phyloP scores from a whole-genome alignment of 2,888 invertebrate genomes.

The Tiphia femorata region DNA sequence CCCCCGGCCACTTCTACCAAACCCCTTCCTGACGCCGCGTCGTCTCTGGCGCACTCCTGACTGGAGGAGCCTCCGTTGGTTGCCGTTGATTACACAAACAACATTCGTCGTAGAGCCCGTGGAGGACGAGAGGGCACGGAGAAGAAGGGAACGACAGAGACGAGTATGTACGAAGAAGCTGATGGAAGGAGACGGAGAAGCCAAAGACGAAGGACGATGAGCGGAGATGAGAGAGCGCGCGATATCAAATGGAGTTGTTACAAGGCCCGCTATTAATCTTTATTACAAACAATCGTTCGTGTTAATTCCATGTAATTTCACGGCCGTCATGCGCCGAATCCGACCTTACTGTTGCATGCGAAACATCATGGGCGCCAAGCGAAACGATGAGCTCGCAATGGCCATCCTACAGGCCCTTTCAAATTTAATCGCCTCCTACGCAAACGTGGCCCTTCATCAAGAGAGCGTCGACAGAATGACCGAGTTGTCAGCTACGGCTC shows the following conservation, averaged over 20 bases:
- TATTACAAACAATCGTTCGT: constrained; percentile 55
- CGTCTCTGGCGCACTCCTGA: no score
- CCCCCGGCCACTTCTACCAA: no score
- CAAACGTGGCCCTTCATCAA: constrained; percentile 8
- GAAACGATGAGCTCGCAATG: background rate
- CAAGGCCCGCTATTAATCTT: constrained; percentile 57
- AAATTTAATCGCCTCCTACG: constrained; percentile 7
- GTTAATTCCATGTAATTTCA: constrained; percentile 55
- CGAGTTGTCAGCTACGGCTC: no score
- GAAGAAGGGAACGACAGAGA: background rate
- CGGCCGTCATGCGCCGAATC: constrained; percentile 37
- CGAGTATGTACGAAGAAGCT: background rate
- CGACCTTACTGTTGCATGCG: no score
- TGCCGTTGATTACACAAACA: constrained; percentile 62
- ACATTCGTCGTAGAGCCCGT: constrained; percentile 36
- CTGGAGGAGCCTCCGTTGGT: constrained; percentile 50
- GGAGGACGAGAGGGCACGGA: constrained; percentile 4
- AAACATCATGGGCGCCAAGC: constrained; percentile 4
- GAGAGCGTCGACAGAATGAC: no score
- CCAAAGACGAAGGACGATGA: no score
- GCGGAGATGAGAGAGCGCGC: no score
- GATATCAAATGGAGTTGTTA: constrained; percentile 45
- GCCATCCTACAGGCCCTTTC: background rate
- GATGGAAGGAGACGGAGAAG: constrained; percentile 6
- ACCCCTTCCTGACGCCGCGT: no score